Evolutionary conservation across 2,797 vertebrate species (phyloP).

Genomic region (Cossypha heuglini): DNA sequence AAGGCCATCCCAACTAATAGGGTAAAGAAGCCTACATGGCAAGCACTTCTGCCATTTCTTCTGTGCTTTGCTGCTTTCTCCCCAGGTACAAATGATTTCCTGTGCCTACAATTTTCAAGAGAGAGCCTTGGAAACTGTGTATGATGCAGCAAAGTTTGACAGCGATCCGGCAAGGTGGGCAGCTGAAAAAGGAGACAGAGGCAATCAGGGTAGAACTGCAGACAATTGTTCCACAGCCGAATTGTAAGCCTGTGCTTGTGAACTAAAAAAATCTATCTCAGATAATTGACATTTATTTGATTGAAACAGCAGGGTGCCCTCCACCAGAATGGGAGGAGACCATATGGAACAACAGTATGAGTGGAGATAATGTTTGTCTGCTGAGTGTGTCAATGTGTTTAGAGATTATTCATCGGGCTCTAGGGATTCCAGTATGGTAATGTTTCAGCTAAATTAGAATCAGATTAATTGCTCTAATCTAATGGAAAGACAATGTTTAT

Average conservation of each 20-base stretch:
- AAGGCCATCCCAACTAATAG: background rate
- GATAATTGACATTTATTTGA: conserved; percentile 93
- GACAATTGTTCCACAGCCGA: conserved; percentile 64
- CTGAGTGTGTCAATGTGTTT: conserved; percentile 83
- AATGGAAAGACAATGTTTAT: conserved; percentile 88
- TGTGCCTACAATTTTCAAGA: conserved; percentile 36
- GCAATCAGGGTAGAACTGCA: conserved; percentile 44
- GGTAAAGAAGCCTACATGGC: background rate
- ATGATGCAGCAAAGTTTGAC: background rate
- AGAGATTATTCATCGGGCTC: conserved; percentile 84
- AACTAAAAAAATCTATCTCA: conserved; percentile 84
- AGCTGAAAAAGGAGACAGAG: conserved; percentile 48
- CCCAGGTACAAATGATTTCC: conserved; percentile 10
- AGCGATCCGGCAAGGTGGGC: background rate
- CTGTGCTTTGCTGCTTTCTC: background rate
- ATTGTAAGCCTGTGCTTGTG: conserved; percentile 56
- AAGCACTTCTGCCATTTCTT: background rate
- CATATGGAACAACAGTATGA: conserved; percentile 85
- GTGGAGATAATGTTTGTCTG: conserved; percentile 83
- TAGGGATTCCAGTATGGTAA: conserved; percentile 81
- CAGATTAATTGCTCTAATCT: conserved; percentile 90
- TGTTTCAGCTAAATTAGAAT: conserved; percentile 88
- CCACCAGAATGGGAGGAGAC: conserved; percentile 83
- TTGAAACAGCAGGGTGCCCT: conserved; percentile 86
- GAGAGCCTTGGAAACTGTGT: background rate